Percentiles rank a stretch among this genome's conserved stretches.
phyloP scores from a whole-genome alignment of 2,113 vertebrate genomes.

The Python bivittatus region DNA sequence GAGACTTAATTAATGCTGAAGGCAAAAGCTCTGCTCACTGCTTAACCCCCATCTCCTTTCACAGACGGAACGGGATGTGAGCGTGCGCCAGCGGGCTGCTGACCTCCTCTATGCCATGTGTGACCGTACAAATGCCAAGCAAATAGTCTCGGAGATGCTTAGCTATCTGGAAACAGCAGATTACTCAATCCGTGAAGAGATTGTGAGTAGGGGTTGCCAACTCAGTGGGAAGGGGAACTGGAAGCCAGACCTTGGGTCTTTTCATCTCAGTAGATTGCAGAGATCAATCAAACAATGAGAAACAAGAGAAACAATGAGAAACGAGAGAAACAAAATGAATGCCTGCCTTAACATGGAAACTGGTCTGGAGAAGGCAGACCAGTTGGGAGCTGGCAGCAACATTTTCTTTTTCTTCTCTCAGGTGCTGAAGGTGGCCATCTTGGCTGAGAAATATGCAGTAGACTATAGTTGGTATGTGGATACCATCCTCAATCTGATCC shows the following conservation, averaged over 20 bases:
- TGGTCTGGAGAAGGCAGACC: background rate
- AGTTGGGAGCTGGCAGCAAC: background rate
- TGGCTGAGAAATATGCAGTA: conserved; percentile 91
- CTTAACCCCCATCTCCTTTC: background rate
- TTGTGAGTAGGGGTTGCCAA: conserved; percentile 70
- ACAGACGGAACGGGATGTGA: conserved; percentile 91
- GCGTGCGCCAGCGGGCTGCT: conserved; percentile 87
- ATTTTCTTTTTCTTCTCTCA: conserved; percentile 24
- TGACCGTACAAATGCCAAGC: conserved; percentile 91
- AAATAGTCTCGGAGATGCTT: conserved; percentile 92
- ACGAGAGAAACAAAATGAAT: background rate
- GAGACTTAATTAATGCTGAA: too few relatives aligned
- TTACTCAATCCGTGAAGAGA: conserved; percentile 93
- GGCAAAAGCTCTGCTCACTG: background rate
- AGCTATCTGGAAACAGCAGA: conserved; percentile 91
- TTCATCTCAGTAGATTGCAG: background rate
- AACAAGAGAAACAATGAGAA: too few relatives aligned
- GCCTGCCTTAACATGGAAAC: background rate
- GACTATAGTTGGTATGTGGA: conserved; percentile 96
- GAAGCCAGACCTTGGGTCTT: background rate
- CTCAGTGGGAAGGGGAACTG: background rate
- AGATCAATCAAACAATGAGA: too few relatives aligned
- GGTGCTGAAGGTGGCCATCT: conserved; percentile 92
- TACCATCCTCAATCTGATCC: conserved; percentile 93
- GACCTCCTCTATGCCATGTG: conserved; percentile 95